phyloP scores from a whole-genome alignment of 2,888 invertebrate genomes.

The Dorcus hopei region DNA sequence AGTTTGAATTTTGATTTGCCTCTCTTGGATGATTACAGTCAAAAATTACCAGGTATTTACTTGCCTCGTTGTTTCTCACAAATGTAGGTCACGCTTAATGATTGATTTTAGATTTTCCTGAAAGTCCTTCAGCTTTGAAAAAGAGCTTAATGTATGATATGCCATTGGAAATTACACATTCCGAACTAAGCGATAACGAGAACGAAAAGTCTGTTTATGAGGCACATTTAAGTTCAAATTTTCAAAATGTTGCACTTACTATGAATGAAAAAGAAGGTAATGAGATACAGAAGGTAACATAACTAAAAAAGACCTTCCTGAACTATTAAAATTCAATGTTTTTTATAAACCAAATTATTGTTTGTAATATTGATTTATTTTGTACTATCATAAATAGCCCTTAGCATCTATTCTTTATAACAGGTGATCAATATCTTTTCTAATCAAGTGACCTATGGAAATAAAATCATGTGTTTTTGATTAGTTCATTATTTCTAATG shows the following conservation, averaged over 20 bases:
- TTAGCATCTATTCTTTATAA: too few species aligned
- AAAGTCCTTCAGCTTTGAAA: slow-evolving; percentile 57
- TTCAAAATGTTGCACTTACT: slow-evolving; percentile 51
- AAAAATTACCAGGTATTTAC: slow-evolving; percentile 38
- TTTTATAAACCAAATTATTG: too few species aligned
- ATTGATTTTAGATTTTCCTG: slow-evolving; percentile 51
- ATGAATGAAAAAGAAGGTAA: slow-evolving; percentile 51
- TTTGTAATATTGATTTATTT: too few species aligned
- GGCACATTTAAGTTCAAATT: slow-evolving; percentile 52
- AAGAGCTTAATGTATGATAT: slow-evolving; percentile 55
- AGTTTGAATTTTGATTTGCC: slow-evolving; percentile 34
- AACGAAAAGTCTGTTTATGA: slow-evolving; percentile 53
- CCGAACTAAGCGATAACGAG: slow-evolving; percentile 48
- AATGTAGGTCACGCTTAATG: background rate
- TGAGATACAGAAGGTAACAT: background rate
- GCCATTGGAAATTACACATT: slow-evolving; percentile 53
- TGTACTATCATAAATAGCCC: too few species aligned
- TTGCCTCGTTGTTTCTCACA: too few species aligned
- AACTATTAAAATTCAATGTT: too few species aligned
- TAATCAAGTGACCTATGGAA: too few species aligned
- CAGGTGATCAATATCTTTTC: too few species aligned
- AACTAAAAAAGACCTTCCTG: too few species aligned
- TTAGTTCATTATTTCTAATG: too few species aligned
- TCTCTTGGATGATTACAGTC: slow-evolving; percentile 35
- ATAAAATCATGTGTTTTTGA: too few species aligned